Percentiles rank a stretch among this genome's conserved stretches.
Conservation (phyloP, 2,113 vertebrate genomes). For the Isichthys henryi region DNA sequence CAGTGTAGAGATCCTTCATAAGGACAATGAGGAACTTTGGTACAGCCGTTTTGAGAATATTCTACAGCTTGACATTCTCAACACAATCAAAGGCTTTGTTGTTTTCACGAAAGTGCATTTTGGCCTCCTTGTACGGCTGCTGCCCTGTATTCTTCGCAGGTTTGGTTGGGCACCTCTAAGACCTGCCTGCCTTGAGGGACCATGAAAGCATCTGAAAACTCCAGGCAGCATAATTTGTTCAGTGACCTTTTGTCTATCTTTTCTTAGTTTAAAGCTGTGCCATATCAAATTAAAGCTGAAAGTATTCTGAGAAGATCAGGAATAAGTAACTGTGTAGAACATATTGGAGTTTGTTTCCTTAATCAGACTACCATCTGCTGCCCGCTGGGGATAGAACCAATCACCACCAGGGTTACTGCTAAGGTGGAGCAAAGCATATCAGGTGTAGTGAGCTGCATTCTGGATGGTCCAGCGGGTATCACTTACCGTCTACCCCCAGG, state of each 20-base stretch:
- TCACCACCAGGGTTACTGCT: not conserved
- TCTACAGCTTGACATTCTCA: not conserved
- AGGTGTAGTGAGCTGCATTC: not conserved
- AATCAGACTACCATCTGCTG: not conserved
- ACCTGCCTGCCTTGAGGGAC: not conserved
- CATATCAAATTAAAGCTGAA: not conserved
- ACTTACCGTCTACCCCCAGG: not conserved
- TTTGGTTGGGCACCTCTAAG: not conserved
- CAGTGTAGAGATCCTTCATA: not conserved
- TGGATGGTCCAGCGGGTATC: not conserved
- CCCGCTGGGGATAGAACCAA: not conserved
- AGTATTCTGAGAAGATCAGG: not conserved
- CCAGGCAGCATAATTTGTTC: not conserved
- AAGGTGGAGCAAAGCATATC: not conserved
- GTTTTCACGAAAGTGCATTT: not conserved
- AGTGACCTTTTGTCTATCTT: not conserved
- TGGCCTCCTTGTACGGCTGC: not conserved
- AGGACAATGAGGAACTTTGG: not conserved
- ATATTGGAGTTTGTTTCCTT: not conserved
- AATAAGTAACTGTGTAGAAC: not conserved
- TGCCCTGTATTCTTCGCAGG: not conserved
- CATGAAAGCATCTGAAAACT: not conserved
- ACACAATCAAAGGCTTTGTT: not conserved
- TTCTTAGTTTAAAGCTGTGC: not conserved
- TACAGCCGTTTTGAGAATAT: not conserved